Conservation (phyloP, 1,140 invertebrate species). For the Acromyrmex charruanus region DNA sequence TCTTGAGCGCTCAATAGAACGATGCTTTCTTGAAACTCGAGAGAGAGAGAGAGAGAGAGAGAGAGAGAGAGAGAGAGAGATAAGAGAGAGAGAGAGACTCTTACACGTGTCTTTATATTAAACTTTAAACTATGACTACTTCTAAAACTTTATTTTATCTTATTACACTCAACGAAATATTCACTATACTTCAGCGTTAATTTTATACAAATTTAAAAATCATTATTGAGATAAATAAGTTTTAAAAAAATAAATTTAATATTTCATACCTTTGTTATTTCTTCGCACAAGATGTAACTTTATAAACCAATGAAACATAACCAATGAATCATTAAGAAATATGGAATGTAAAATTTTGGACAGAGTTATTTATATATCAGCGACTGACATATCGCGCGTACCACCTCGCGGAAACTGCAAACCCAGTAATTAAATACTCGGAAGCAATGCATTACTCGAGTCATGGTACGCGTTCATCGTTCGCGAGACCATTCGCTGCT, state of each 20-base stretch:
- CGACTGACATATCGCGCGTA: background rate
- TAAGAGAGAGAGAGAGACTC: background rate
- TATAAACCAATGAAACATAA: background rate
- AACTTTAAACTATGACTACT: constrained; percentile 50
- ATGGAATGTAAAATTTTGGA: background rate
- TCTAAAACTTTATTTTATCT: constrained; percentile 36
- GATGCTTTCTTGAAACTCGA: constrained; percentile 36
- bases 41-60: background rate
- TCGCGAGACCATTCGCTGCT: constrained; percentile 65
- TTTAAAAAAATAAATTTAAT: background rate
- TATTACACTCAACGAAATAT: constrained; percentile 43
- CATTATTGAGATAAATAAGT: background rate
- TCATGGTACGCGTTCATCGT: constrained; percentile 58
- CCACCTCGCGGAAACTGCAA: constrained; percentile 28
- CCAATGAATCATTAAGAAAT: constrained; percentile 25
- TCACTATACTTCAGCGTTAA: background rate
- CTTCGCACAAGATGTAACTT: background rate
- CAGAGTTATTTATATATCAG: background rate
- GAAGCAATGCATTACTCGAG: constrained; percentile 72
- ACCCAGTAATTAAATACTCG: constrained; percentile 75
- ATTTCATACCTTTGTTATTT: background rate
- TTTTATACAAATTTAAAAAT: constrained; percentile 7
- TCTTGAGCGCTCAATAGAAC: constrained; percentile 31
- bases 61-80: background rate
- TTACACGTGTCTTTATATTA: constrained; percentile 40